Evolutionary conservation across 53 echinoderm and acorn worm genomes (phyloP).

Genomic region (Astropecten irregularis): DNA sequence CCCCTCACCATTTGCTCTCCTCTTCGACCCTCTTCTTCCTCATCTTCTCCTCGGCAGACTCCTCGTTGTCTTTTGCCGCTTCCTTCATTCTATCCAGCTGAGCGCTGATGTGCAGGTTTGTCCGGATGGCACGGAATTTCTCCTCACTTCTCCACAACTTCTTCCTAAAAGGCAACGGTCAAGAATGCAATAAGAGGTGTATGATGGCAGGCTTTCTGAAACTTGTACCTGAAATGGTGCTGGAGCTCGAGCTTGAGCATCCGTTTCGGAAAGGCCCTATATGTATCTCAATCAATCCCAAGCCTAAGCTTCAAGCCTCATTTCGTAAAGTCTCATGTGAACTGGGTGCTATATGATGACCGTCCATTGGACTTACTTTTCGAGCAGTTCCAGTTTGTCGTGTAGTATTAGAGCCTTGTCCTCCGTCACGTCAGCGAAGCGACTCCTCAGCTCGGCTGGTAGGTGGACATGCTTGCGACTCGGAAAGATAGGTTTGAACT

Average conservation of each 20-base stretch:
- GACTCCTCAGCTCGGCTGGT: slow-evolving; percentile 69
- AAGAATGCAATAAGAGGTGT: too few species aligned
- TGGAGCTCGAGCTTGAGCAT: too few species aligned
- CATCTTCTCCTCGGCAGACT: slow-evolving; percentile 85
- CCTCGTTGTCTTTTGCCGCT: slow-evolving; percentile 83
- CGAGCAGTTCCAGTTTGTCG: slow-evolving; percentile 83
- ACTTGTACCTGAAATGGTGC: too few species aligned
- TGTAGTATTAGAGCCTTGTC: slow-evolving; percentile 87
- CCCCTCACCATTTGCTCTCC: slow-evolving; percentile 99
- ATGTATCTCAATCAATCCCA: too few species aligned
- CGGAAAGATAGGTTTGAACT: slow-evolving; percentile 83
- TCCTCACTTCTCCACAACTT: slow-evolving; percentile 81
- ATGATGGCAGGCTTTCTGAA: too few species aligned
- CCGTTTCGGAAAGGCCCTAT: too few species aligned
- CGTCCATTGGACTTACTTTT: too few species aligned
- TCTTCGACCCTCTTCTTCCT: slow-evolving; percentile 90
- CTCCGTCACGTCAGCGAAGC: slow-evolving; percentile 92
- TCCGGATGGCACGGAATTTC: slow-evolving; percentile 90
- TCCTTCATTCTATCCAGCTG: slow-evolving; percentile 83
- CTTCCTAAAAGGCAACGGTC: slow-evolving; percentile 58
- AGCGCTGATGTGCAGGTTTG: slow-evolving; percentile 87
- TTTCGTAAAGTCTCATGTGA: too few species aligned
- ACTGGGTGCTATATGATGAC: too few species aligned
- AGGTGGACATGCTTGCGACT: slow-evolving; percentile 78
- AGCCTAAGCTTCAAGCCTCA: too few species aligned